A percentile compares a stretch with the other conserved stretches of the same genome.
Evolutionary conservation across 2,888 invertebrate species (phyloP).

Genomic region (Oligia strigilis): DNA sequence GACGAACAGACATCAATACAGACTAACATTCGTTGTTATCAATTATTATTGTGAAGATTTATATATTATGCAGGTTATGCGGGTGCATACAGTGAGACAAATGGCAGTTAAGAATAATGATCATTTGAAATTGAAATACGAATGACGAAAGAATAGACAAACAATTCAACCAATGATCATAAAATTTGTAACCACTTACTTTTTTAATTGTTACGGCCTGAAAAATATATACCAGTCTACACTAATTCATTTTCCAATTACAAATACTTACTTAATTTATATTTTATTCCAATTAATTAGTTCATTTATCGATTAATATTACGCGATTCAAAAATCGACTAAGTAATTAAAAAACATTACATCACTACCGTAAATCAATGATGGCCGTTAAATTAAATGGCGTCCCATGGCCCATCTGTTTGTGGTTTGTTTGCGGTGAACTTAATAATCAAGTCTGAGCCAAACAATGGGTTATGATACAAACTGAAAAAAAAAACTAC

Average conservation of each 20-base stretch:
- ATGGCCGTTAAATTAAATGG: slow-evolving; percentile 20
- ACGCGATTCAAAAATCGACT: slow-evolving; percentile 20
- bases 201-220: slow-evolving; percentile 1
- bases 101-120: slow-evolving; percentile 46
- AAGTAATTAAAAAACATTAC: slow-evolving; percentile 21
- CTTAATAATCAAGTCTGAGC: slow-evolving; percentile 15
- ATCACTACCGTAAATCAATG: slow-evolving; percentile 14
- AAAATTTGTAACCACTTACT: background rate
- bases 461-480: slow-evolving; percentile 46
- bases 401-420: slow-evolving; percentile 20
- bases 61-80: slow-evolving; percentile 60
- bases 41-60: slow-evolving; percentile 60
- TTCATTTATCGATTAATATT: background rate
- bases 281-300: background rate
- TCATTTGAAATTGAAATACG: slow-evolving; percentile 42
- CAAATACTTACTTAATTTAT: background rate
- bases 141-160: slow-evolving; percentile 45
- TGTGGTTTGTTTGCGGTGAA: slow-evolving; percentile 28
- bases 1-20: slow-evolving; percentile 59
- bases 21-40: slow-evolving; percentile 52
- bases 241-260: background rate
- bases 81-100: slow-evolving; percentile 59
- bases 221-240: background rate
- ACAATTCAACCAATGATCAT: slow-evolving; percentile 38
- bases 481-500: too few relatives aligned